A percentile compares a stretch with the other conserved stretches of the same genome.
Conservation (phyloP, 2,797 vertebrate species). For the Darevskia nairensis region DNA sequence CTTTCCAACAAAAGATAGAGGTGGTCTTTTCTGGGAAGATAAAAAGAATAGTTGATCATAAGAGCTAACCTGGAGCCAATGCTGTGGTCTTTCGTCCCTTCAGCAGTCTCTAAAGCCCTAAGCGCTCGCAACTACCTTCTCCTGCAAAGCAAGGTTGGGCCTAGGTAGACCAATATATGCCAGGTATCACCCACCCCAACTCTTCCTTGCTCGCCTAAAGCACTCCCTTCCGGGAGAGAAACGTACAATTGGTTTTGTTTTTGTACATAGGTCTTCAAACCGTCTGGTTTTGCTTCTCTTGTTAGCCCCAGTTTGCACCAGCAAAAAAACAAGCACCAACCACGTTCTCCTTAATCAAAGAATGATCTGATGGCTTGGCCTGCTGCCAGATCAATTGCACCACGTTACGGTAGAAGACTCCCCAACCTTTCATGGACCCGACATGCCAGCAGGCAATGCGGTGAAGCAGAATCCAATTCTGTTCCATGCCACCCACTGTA, state of each 20-base stretch:
- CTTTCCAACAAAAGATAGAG: slow-evolving; percentile 74
- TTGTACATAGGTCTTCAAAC: not conserved
- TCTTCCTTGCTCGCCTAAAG: not conserved
- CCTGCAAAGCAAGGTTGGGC: slow-evolving; percentile 80
- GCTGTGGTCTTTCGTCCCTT: slow-evolving; percentile 88
- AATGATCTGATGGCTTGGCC: not conserved
- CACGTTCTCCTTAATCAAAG: too few species aligned
- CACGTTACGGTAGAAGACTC: not conserved
- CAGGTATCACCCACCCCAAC: not conserved
- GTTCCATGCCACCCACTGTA: not conserved
- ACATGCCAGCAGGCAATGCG: too few species aligned
- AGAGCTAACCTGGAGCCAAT: slow-evolving; percentile 89
- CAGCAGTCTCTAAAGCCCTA: slow-evolving; percentile 87
- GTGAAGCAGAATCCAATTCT: not conserved
- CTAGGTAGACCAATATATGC: slow-evolving; percentile 76
- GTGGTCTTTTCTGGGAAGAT: slow-evolving; percentile 79
- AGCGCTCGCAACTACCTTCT: slow-evolving; percentile 89
- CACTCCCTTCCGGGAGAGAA: not conserved
- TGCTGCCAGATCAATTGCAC: not conserved
- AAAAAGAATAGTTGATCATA: slow-evolving; percentile 92
- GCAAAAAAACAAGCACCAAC: not conserved
- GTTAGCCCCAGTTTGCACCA: not conserved
- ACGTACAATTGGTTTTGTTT: not conserved
- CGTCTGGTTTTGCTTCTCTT: not conserved
- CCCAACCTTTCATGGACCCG: not conserved